A percentile compares a stretch with the other conserved stretches of the same genome.
Evolutionary conservation across 2,888 invertebrate genomes (phyloP).

Genomic region (Sericinus montela): DNA sequence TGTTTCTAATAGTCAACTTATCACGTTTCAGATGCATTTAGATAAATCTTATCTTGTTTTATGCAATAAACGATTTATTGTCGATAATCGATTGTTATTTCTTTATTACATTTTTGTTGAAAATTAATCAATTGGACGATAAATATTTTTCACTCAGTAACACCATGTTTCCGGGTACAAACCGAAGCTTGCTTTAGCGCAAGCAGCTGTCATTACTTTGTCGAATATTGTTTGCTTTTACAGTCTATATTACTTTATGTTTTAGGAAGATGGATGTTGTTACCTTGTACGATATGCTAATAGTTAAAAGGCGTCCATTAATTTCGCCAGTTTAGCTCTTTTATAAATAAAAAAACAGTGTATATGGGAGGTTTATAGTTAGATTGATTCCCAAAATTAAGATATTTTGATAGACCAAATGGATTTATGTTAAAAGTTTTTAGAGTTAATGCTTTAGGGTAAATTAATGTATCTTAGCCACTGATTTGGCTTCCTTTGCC

Average conservation of each 20-base stretch:
- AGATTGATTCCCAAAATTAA: too few species aligned
- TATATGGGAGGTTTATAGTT: too few species aligned
- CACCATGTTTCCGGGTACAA: neutral
- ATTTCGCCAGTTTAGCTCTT: neutral
- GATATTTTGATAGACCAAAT: too few species aligned
- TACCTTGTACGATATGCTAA: neutral
- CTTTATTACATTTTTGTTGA: neutral
- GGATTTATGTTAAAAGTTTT: too few species aligned
- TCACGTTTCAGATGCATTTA: conserved; percentile 2
- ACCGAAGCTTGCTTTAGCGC: neutral
- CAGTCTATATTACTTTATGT: neutral
- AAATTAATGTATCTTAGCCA: too few species aligned
- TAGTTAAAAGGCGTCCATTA: neutral
- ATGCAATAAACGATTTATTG: conserved; percentile 11
- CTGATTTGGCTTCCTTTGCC: too few species aligned
- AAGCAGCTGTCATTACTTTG: neutral
- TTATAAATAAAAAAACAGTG: too few species aligned
- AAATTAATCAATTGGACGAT: neutral
- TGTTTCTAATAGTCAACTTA: neutral
- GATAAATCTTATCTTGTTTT: too few species aligned
- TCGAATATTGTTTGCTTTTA: neutral
- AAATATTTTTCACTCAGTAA: neutral
- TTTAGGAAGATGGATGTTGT: neutral
- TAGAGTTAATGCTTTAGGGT: too few species aligned
- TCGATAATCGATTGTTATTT: conserved; percentile 5